Evolutionary conservation across 1,140 invertebrate species (phyloP), one percentile per base, ranked within the genome.

Genomic region (Archegozetes longisetosus): DNA sequence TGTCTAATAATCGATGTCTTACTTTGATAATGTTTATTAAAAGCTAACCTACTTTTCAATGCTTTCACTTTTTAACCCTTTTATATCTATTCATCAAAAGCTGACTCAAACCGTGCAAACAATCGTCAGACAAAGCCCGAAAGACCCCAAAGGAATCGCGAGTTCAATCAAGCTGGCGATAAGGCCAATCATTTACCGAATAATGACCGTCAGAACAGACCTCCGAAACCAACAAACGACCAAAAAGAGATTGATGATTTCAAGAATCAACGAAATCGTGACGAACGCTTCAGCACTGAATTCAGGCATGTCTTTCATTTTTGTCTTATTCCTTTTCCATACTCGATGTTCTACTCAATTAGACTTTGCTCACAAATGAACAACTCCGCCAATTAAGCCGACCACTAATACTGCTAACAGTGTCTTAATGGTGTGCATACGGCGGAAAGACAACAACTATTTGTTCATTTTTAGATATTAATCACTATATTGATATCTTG

Each of bases 231-330:
- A 47, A 65, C 71, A 48, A 83, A 85, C 66, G 82, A 83, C 64
- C 75, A 46, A 9, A 62, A 60, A 53, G 62, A 65, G 51, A 29
- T 58, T 12, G 65, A 65, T 52, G 64, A 66, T 24, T 48, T 81
- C 58, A 84, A 84, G 67, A 85, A 85, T 66, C 78, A 80, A 57
- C 76, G 82, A 62, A 84, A 85, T 70, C 76, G 80, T 17, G 82
- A 85, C 66, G 82, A 85, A 64, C 71, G 70, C 51, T 64, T 66
- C n/a, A 66, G 53, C 32, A 40, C 6, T 40, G 32, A 40, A 9
- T 9, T 40, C 6, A 40, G 32, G 32, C 17, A 40, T 40, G 6
- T 40, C 6, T 40, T 17, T 9, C 17, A 9, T 40, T 40, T 9
- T 40, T 6, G 32, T 17, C n/a, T n/a, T n/a, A n/a, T n/a, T n/a